Base-by-base conservation (phyloP, 2,797 vertebrate species). In the Anolis apletophallus region DNA sequence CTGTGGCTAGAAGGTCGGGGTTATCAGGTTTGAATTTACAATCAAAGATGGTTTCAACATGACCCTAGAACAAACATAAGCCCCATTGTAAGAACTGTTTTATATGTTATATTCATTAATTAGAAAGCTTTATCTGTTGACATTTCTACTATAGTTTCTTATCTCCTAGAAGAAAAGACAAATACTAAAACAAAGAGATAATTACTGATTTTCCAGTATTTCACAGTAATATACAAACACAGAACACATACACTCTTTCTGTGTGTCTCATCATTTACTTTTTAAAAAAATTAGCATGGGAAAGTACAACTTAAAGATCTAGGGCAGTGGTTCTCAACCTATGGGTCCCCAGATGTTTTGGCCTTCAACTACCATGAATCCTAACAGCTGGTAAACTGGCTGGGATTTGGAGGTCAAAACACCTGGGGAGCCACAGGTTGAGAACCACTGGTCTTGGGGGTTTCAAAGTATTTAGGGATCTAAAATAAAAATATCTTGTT, bases 41-140 rank as follows among this genome's bases (percentile, higher is more conserved):
- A 96, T 99, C 99, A 91, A 99, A 99, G 93, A 99, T 99, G 52
- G 99, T 99, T 96, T 99, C 99, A 89, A 99, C 97, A 34, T 99
- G 99, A 93, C 98, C 99, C 98, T 99, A 95, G 84, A 85, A 81
- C 0, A 88, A 68, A 64, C 79, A 86, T 82, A 91, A 94, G 86
- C 77, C 64, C 72, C 59, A 50, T 19, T 36, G 72, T 80, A 75
- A 69, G 32, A 69, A 2, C 17, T 59, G 5, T 36, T 80, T 34
- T 34, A 71, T 0, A 52, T 36, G 2, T 50, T 61, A 13, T 26
- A 59, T 59, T 54, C 36, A 19, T 59, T 82, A 72, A 81, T 23
- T 50, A 69, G 9, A 21, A 69, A 82, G 29, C 29, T 69, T 83
- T 52, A 4, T 3, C 46, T 67, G 26, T 67, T 13, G 23, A 21